A percentile compares a stretch with the other conserved stretches of the same genome.
phyloP scores from a whole-genome alignment of 2,113 vertebrate genomes.

The Phodopus roborovskii region DNA sequence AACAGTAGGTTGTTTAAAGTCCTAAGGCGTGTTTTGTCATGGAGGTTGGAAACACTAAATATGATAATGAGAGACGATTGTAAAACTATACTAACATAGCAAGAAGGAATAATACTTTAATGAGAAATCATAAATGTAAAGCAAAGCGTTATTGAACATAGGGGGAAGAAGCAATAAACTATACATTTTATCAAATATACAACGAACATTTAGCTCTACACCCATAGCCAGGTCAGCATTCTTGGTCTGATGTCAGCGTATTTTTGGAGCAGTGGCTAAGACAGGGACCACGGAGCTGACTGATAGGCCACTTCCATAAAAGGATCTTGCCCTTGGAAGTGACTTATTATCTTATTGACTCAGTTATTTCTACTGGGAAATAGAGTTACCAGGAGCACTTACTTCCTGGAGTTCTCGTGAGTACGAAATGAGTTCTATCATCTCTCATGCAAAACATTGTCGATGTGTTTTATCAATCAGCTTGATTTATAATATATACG shows the following conservation, averaged over 20 bases:
- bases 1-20: neutral
- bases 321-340: neutral
- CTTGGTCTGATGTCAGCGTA: neutral
- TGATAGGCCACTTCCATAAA: neutral
- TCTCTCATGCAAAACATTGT: neutral
- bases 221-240: neutral
- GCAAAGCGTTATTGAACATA: neutral
- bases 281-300: neutral
- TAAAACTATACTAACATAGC: neutral
- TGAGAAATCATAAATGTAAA: neutral
- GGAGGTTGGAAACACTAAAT: neutral
- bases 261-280: neutral
- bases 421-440: neutral
- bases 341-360: slow-evolving; percentile 10
- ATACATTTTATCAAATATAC: neutral
- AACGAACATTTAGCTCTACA: neutral
- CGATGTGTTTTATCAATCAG: neutral
- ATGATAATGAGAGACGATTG: neutral
- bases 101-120: neutral
- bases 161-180: neutral
- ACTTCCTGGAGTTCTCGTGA: neutral
- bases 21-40: neutral
- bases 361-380: neutral
- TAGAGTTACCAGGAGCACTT: neutral
- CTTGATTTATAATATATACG: neutral